Conservation (phyloP, 2,888 invertebrate species). For the Apotomis betuletana region DNA sequence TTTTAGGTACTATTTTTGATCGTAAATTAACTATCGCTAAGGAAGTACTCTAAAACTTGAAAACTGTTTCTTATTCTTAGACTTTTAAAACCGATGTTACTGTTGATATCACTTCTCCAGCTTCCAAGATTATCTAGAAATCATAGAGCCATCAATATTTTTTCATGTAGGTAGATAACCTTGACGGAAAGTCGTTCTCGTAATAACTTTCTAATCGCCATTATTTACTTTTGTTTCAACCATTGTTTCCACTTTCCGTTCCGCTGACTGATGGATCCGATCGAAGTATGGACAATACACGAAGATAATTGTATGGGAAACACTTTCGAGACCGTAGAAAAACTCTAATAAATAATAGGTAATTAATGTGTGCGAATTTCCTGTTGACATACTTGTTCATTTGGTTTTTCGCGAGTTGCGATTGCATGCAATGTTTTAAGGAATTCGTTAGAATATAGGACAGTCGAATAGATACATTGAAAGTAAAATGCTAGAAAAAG, state of each 20-base stretch:
- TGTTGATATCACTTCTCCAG: neutral
- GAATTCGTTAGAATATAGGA: constrained; percentile 10
- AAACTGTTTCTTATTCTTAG: too few relatives aligned
- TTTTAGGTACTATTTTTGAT: too few relatives aligned
- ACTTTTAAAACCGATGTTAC: too few relatives aligned
- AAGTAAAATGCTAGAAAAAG: constrained; percentile 22
- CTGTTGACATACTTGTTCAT: constrained; percentile 1
- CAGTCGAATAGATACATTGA: neutral
- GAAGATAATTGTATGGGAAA: constrained; percentile 40
- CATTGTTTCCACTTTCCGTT: constrained; percentile 38
- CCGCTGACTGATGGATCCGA: constrained; percentile 1
- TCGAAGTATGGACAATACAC: constrained; percentile 33
- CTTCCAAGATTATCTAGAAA: neutral
- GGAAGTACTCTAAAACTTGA: too few relatives aligned
- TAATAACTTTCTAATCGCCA: constrained; percentile 35
- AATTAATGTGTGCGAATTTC: constrained; percentile 1
- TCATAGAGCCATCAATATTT: neutral
- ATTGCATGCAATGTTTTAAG: neutral
- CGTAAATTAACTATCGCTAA: too few relatives aligned
- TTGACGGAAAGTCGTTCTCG: constrained; percentile 25
- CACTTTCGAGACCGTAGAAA: constrained; percentile 31
- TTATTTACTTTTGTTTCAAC: constrained; percentile 31
- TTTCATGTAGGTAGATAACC: constrained; percentile 7
- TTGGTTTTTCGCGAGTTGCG: neutral
- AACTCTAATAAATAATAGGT: constrained; percentile 3